Base-by-base conservation (phyloP, 1,140 invertebrate species). In the Oscheius sp. region DNA sequence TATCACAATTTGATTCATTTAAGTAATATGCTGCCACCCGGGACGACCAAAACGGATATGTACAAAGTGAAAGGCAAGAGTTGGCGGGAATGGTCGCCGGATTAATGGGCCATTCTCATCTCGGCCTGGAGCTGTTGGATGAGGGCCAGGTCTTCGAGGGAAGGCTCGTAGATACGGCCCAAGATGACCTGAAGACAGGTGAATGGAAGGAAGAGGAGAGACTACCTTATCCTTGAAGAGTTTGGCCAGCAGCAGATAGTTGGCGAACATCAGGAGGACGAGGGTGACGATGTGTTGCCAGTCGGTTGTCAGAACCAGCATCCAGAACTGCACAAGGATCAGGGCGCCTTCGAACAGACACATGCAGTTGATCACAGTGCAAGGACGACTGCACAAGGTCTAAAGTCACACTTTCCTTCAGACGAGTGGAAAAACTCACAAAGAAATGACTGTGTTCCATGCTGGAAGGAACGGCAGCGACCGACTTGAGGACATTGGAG, bases 241-340 rank as follows among this genome's bases (percentile, higher is more conserved):
- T 86, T 94, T 94, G 79, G 93, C 96, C 3, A 97, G 88, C 0
- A 92, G 91, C 78, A 93, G 91, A 85, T 94, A 94, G 85, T 95
- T 95, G 58, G 92, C 91, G 80, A 93, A 90, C 10, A 95, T 88
- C 29, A 96, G 86, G 35, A 94, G 87, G 15, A 91, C 89, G 72
- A 94, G 88, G 20, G 93, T 92, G 10, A 96, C 81, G 34, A 95
- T 89, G 83, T 94, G 91, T 85, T 95, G 92, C 94, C 94, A 98
- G 78, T 93, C 91, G 7, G 89, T 89, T 1, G 90, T 90, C 52
- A 90, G 88, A 74, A 92, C 87, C 0, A 97, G 82, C 28, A 93
- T 87, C 59, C 91, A 87, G 46, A 96, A 86, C 86, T 74, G 72
- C 28, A 63, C 38, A 3, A 68, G 20, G 26, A 74, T 74, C 49